These are phyloP conservation scores for Oryctes rhinoceros DNA, from an alignment of 1,140 invertebrate species.

Conservation along the genomic window DNA sequence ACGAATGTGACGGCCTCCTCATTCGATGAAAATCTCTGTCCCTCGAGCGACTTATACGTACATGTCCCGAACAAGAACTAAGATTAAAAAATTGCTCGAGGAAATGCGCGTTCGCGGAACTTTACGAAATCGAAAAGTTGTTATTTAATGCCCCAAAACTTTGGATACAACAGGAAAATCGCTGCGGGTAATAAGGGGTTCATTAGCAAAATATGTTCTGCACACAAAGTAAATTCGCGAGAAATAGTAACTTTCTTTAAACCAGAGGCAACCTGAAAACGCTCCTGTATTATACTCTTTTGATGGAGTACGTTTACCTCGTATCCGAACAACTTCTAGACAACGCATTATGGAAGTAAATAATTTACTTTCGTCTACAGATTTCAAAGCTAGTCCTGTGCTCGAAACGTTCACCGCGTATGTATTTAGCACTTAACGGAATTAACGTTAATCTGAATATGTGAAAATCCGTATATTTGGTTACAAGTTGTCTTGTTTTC, in stretches of 20 bases:
- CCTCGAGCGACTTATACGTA: too few relatives aligned
- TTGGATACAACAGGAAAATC: background rate
- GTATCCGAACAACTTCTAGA: background rate
- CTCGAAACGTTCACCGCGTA: too few relatives aligned
- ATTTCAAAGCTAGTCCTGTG: background rate
- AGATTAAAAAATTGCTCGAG: too few relatives aligned
- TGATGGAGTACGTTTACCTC: background rate
- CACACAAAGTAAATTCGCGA: background rate
- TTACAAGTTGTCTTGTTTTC: too few relatives aligned
- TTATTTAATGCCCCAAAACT: background rate
- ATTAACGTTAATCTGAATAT: too few relatives aligned
- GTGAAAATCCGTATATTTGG: too few relatives aligned
- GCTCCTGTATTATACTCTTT: background rate
- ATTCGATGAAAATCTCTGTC: too few relatives aligned
- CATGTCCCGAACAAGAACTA: too few relatives aligned
- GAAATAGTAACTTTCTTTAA: background rate
- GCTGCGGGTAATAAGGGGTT: background rate
- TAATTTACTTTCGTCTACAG: background rate
- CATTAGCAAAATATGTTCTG: conserved; percentile 4
- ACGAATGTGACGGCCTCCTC: too few relatives aligned
- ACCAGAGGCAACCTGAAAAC: background rate
- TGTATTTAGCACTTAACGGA: too few relatives aligned
- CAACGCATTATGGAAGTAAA: background rate
- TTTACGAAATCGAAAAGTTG: background rate
- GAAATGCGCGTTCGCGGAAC: too few relatives aligned